Conservation (phyloP, 2,888 invertebrate genomes). For the Leucoma salicis region DNA sequence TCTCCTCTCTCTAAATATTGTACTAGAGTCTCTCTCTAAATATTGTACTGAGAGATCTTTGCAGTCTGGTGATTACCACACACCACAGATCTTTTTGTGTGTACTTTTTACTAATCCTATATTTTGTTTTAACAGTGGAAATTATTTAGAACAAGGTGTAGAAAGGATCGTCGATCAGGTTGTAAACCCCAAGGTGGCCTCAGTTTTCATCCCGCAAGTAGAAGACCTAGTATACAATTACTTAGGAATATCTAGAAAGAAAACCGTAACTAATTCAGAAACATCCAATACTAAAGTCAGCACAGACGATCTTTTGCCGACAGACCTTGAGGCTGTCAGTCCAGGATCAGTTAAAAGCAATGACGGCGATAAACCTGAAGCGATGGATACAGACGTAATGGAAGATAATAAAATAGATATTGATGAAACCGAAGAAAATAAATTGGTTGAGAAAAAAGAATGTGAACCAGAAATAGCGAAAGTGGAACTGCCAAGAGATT, state of each 20-base stretch:
- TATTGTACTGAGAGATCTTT: too few species aligned
- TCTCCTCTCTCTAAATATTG: too few species aligned
- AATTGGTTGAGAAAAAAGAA: constrained; percentile 69
- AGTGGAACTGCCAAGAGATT: constrained; percentile 8
- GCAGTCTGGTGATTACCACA: too few species aligned
- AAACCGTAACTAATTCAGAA: constrained; percentile 54
- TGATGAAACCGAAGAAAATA: constrained; percentile 45
- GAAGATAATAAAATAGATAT: constrained; percentile 45
- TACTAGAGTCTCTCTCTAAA: too few species aligned
- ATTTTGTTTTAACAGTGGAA: constrained; percentile 82
- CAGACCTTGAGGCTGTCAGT: constrained; percentile 90
- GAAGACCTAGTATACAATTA: constrained; percentile 95
- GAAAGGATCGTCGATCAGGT: constrained; percentile 98
- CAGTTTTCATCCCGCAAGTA: constrained; percentile 94
- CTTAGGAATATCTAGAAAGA: constrained; percentile 90
- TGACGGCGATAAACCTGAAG: constrained; percentile 64
- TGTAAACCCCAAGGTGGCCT: constrained; percentile 94
- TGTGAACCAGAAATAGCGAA: constrained; percentile 8
- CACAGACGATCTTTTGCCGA: constrained; percentile 84
- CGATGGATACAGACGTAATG: constrained; percentile 48
- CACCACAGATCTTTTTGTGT: background rate
- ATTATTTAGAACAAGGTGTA: constrained; percentile 94
- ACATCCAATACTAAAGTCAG: constrained; percentile 52
- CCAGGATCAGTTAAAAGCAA: constrained; percentile 88
- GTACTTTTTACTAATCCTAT: background rate